phyloP scores from a whole-genome alignment of 2,888 invertebrate species.

The Automeris io region DNA sequence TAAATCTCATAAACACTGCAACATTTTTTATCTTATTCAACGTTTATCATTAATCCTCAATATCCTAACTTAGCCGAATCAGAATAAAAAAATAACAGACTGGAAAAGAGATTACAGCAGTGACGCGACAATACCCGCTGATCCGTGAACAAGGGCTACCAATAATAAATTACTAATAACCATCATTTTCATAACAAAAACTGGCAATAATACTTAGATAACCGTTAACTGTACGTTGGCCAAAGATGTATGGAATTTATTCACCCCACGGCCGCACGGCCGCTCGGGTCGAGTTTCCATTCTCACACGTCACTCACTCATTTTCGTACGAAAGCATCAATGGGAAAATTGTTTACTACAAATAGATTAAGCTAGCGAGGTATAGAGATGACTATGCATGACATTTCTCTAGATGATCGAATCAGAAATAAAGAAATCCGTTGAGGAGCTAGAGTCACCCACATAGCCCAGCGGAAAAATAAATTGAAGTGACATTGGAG shows the following conservation, averaged over 20 bases:
- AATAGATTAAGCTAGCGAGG: constrained; percentile 32
- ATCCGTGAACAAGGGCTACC: constrained; percentile 5
- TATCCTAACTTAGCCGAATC: no score
- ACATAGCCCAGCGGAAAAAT: no score
- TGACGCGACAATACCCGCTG: constrained; percentile 6
- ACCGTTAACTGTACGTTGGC: constrained; percentile 55
- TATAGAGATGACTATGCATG: no score
- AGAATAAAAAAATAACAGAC: no score
- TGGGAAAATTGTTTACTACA: constrained; percentile 29
- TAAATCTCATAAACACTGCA: no score
- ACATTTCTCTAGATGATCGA: no score
- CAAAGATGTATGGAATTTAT: constrained; percentile 48
- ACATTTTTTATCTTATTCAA: no score
- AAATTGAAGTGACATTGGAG: no score
- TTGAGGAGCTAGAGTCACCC: no score
- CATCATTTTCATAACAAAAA: constrained; percentile 45
- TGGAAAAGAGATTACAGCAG: no score
- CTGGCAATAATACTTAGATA: constrained; percentile 36
- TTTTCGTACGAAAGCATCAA: neutral
- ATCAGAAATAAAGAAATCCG: no score
- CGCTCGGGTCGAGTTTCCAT: constrained; percentile 42
- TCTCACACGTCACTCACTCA: constrained; percentile 22
- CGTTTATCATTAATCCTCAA: no score
- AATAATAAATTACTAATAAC: constrained; percentile 21
- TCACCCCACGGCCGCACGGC: constrained; percentile 40